Evolutionary conservation across 2,113 vertebrate species (phyloP), one percentile per base, ranked within the genome.

Genomic region (Pagrus major): DNA sequence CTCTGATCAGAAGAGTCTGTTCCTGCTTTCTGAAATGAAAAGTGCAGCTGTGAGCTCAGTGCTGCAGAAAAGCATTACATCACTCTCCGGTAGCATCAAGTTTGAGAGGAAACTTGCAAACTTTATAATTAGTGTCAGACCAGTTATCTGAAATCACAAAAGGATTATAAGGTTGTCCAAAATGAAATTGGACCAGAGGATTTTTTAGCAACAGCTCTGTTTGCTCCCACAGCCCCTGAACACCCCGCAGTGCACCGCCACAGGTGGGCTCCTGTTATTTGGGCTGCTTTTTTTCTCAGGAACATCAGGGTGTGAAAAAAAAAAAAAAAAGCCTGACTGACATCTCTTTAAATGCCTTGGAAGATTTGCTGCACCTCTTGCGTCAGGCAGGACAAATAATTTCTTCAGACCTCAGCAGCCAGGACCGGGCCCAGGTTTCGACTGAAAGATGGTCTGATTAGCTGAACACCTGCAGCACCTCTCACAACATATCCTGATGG

Each of bases 111-210:
- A 35, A 71, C 66, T 69, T 29, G 54, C 58, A 56, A 68, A 83
- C 86, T 86, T 81, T 37, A 39, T 86, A 79, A 86, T 90, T 73
- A 73, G 25, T 16, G 76, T 85, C 29, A 51, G 39, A 25, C 37
- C 51, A 42, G 42, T 73, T 78, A 56, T 86, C 70, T 63, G 47
- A 39, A 68, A 83, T 83, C 84, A 59, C 33, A 47, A 10, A 51
- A 15, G 52, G 23, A 51, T 56, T 75, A 2, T 33, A 55, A 80
- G 15, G 7, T 65, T 37, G 42, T 71, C 41, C 58, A 56, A 80
- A 78, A 71, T 72, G 37, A 84, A 79, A 80, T 29, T 25, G 61
- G 63, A 81, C 16, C 15, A 16, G 41, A 61, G 55, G 23, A 27
- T 63, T 74, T 35, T 8, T 42, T 5, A 14, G 16, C 25, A 2